Evolutionary conservation across 2,113 vertebrate genomes (phyloP), one percentile per base, ranked within the genome.

Genomic region (Apus apus): DNA sequence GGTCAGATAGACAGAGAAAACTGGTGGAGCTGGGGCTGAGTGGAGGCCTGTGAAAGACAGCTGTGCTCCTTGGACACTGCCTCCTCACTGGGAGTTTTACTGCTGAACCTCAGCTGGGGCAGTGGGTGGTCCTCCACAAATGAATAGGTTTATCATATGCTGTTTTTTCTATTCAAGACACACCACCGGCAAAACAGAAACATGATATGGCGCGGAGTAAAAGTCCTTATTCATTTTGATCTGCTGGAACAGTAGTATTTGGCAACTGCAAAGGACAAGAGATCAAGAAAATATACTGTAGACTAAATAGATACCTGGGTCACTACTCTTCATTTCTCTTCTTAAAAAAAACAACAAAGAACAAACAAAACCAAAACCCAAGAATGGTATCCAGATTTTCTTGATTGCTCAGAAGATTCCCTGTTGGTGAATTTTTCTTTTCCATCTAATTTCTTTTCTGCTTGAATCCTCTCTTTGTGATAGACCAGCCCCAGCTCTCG

Each of bases 81-180:
- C 23, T 43, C 22, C 2, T 26, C 0, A 0, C 58, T 4, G 4
- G 11, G 50, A 64, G 19, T 29, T 71, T 17, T 36, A 15, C 57
- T 66, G 48, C 45, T n/a, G 66, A 34, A 5, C 38, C 66, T 61
- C 40, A 6, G 32, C 60, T 32, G 62, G 1, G 3, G 12, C 60
- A 58, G 29, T 5, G 20, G 72, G 46, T 43, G 65, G 45, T 43
- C 80, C 65, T n/a, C 11, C 0, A 0, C 11, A 43, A 67, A 19
- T 21, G 2, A 65, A 58, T 11, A n/a, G 15, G 11, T 84, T 72
- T 78, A 46, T 67, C 50, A 19, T 29, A 36, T 2, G 1, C 40
- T 79, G 64, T 0, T 77, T 57, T 58, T 79, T 29, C 30, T 87
- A 0, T 30, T 72, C 71, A 40, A 36, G 34, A n/a, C 64, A 46